Conservation (phyloP, 2,888 invertebrate genomes). For the Tenthredo scrophulariae region DNA sequence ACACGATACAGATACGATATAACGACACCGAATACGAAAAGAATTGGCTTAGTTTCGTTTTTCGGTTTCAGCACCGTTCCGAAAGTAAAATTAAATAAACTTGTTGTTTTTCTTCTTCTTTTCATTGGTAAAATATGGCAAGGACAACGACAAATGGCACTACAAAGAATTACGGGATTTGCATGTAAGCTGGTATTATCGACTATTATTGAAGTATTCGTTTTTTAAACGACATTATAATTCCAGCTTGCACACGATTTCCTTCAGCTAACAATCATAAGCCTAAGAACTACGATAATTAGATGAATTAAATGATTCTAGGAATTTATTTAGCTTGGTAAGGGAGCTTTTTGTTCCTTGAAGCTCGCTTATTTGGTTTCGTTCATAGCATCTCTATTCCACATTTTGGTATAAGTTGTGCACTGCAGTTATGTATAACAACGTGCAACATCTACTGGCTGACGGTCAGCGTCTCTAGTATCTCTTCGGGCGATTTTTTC, state of each 20-base stretch:
- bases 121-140: constrained; percentile 64
- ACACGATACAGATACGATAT: background rate
- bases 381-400: background rate
- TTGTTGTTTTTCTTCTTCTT: background rate
- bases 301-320: constrained; percentile 28
- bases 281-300: constrained; percentile 38
- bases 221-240: background rate
- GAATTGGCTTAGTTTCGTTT: background rate
- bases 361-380: constrained; percentile 39
- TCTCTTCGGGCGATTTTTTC: constrained; percentile 88
- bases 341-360: background rate
- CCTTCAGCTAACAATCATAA: constrained; percentile 5
- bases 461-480: constrained; percentile 86
- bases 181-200: background rate
- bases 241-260: constrained; percentile 23
- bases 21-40: constrained; percentile 1
- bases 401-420: background rate
- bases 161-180: constrained; percentile 39
- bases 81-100: constrained; percentile 14
- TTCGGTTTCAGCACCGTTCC: background rate
- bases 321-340: constrained; percentile 36
- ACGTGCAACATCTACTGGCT: constrained; percentile 54
- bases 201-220: background rate
- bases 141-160: constrained; percentile 49
- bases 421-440: background rate